Conservation (phyloP, 2,888 invertebrate genomes). For the Hemaris fuciformis region DNA sequence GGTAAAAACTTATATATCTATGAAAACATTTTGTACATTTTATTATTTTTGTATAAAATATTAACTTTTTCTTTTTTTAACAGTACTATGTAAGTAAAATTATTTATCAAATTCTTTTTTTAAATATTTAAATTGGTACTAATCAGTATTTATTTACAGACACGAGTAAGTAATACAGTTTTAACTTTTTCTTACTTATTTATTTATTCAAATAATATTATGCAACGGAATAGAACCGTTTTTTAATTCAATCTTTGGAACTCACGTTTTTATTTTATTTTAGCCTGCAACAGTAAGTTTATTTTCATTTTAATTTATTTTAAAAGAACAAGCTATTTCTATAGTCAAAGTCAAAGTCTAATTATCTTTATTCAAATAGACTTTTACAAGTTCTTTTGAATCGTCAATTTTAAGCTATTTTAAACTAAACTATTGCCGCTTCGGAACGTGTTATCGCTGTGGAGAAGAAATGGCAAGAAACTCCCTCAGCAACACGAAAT, state of each 20-base stretch:
- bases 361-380: too few relatives aligned
- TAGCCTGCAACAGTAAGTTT: conserved; percentile 28
- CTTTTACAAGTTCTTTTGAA: too few relatives aligned
- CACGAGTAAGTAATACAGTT: background rate
- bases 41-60: background rate
- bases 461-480: too few relatives aligned
- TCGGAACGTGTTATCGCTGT: too few relatives aligned
- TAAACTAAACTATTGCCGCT: too few relatives aligned
- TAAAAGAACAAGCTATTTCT: too few relatives aligned
- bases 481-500: too few relatives aligned
- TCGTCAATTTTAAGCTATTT: too few relatives aligned
- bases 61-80: background rate
- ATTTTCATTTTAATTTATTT: background rate
- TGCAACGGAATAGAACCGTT: background rate
- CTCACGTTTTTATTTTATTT: background rate
- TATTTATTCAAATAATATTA: background rate
- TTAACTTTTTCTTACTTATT: background rate
- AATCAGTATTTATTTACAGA: background rate
- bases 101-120: background rate
- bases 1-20: background rate
- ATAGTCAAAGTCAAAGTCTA: too few relatives aligned
- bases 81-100: conserved; percentile 1
- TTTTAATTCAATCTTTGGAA: background rate
- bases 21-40: too few relatives aligned
- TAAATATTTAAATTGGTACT: background rate